Evolutionary conservation across 2,797 vertebrate species (phyloP), one percentile per base, ranked within the genome.

Genomic region (Erpetoichthys calabaricus): DNA sequence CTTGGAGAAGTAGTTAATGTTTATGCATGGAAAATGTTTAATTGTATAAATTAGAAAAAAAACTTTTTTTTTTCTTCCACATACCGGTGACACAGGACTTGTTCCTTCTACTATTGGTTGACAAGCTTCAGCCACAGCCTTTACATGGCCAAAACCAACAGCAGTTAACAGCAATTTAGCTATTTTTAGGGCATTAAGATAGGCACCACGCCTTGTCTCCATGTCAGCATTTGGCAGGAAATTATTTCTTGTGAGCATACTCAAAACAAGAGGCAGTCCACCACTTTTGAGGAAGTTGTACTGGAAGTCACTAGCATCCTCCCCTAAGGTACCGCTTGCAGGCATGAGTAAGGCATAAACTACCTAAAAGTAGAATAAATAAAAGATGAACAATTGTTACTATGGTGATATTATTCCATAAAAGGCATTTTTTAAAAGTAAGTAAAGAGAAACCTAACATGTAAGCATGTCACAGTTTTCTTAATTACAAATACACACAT

Each of bases 281-380:
- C 95, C 95, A 41, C 96, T 99, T 81, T 97, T 97, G 64, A 98
- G 74, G 74, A 99, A 98, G 80, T 98, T 98, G 76, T 91, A 97
- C 49, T 99, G 96, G 79, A 99, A 99, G 71, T 98, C 96, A 59
- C 90, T 93, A 60, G 96, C 95, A 53, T 98, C 96, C 74, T 98
- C 96, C 52, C 93, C 92, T 72, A 99, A 77, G 59, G 95, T 94
- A 73, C 91, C 91, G 73, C 92, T 94, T 75, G 96, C 96, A 71
- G 96, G 96, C 96, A 99, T 99, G 77, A 99, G 86, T 86, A 99
- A 85, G 74, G 95, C 94, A 80, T 99, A 99, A 64, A 98, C 94
- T 75, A 99, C 96, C 96, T 99, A 68, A 0, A 47, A 8, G 52
- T 7, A 53, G 25, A 25, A 25, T 51, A 25, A 25, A 25, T 25